Percentiles rank a stretch among this genome's conserved stretches.
These are phyloP conservation scores for Poecilia latipinna DNA, from an alignment of 2,113 vertebrate genomes.

Conservation along the genomic window DNA sequence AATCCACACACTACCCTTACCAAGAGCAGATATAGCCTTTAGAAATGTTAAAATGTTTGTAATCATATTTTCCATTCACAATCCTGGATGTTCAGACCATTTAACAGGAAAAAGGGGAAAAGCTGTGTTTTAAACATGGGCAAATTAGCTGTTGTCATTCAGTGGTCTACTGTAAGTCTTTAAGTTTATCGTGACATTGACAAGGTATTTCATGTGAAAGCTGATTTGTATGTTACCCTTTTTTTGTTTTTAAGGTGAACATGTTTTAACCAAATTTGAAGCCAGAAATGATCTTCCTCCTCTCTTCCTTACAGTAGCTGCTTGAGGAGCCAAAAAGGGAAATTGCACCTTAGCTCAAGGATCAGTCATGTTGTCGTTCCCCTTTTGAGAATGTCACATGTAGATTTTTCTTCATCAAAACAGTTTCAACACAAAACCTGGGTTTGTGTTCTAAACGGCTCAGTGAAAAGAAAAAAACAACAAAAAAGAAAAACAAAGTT, in stretches of 20 bases:
- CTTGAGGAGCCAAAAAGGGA: conserved; percentile 7
- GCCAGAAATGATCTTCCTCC: conserved; percentile 52
- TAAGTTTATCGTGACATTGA: conserved; percentile 19
- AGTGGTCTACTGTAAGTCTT: conserved; percentile 14
- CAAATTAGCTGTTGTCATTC: conserved; percentile 1
- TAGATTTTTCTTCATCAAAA: background rate
- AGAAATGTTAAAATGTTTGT: too few relatives aligned
- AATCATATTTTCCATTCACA: too few relatives aligned
- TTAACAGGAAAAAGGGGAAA: too few relatives aligned
- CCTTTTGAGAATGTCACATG: conserved; percentile 34
- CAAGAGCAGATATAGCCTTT: too few relatives aligned
- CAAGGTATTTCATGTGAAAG: conserved; percentile 38
- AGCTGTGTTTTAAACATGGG: too few relatives aligned
- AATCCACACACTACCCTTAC: too few relatives aligned
- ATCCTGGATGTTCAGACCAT: too few relatives aligned
- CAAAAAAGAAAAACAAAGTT: too few relatives aligned
- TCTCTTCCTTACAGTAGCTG: conserved; percentile 12
- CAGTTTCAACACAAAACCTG: too few relatives aligned
- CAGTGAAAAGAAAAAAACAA: too few relatives aligned
- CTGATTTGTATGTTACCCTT: conserved; percentile 7
- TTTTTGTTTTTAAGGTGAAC: conserved; percentile 35
- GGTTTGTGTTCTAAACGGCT: too few relatives aligned
- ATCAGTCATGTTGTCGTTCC: conserved; percentile 14
- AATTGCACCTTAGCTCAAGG: conserved; percentile 23
- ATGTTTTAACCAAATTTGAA: conserved; percentile 46